Percentiles rank a stretch among this genome's conserved stretches.
Evolutionary conservation across 2,888 invertebrate genomes (phyloP).

Genomic region (Chymomyza procnemis): DNA sequence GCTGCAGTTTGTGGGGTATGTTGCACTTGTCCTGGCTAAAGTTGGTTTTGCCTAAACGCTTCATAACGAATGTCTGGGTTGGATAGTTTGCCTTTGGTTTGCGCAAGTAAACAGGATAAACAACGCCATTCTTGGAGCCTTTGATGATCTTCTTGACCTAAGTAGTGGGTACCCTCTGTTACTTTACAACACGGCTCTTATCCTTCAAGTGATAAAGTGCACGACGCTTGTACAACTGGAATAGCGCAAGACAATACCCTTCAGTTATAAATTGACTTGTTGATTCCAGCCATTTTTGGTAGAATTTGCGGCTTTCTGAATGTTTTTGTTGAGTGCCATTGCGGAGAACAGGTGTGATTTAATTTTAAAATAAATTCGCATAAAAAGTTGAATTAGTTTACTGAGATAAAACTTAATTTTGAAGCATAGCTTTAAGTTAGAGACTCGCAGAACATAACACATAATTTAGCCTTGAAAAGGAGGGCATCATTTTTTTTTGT

Average conservation of each 20-base stretch:
- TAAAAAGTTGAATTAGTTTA: too few relatives aligned
- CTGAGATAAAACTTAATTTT: too few relatives aligned
- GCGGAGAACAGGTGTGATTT: conserved; percentile 78
- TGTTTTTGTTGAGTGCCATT: conserved; percentile 88
- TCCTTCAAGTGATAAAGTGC: conserved; percentile 87
- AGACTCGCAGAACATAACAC: too few relatives aligned
- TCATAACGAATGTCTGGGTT: conserved; percentile 86
- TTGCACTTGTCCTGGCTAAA: conserved; percentile 89
- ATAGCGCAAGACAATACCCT: conserved; percentile 91
- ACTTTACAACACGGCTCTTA: conserved; percentile 84
- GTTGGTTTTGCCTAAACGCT: conserved; percentile 85
- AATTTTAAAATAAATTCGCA: too few relatives aligned
- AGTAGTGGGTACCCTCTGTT: conserved; percentile 84
- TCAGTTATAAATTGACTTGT: conserved; percentile 88
- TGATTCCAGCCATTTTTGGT: conserved; percentile 81
- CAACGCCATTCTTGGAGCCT: conserved; percentile 97
- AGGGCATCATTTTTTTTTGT: too few relatives aligned
- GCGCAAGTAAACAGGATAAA: conserved; percentile 88
- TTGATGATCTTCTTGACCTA: conserved; percentile 92
- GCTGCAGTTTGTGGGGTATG: conserved; percentile 87
- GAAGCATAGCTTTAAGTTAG: too few relatives aligned
- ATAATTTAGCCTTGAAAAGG: too few relatives aligned
- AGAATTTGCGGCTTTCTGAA: conserved; percentile 80
- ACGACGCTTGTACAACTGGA: conserved; percentile 82
- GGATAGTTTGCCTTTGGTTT: conserved; percentile 90